Base-by-base conservation (phyloP, 2,888 invertebrate species). In the Glyphotaelius pellucidus region DNA sequence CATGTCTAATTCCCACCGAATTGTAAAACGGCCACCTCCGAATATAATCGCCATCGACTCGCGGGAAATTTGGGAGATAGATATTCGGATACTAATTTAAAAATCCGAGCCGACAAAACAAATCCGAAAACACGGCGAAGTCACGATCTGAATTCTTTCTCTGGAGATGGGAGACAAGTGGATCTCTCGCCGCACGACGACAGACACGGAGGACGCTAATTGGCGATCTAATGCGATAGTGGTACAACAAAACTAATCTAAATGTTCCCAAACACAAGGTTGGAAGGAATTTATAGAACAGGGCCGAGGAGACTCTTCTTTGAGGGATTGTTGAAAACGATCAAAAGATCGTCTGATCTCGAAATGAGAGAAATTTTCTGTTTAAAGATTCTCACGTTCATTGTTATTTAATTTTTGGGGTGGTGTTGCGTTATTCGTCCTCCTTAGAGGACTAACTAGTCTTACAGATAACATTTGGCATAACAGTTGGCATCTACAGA, bases 131-230 rank as follows among this genome's bases (percentile, higher is more conserved):
- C 80, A 89, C 80, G 19, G 88, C 14, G 25, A 12, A 80, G 89
- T 80, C 89, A 38, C 89, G 80, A 89, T 89, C 42, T 38, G 89
- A 89, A 80, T 89, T 89, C 89, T 89, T 80, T 80, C 80, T 9
- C 89, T 89, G 89, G 89, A 89, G 15, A 89, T 42, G 89, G 32
- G 88, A 89, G 80, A 80, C 80, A 80, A 80, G 80, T 35, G 80
- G 80, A 89, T 32, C 30, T 80, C 90, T 91, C 84, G 83, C 5
- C 30, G 80, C 32, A 90, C 91, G 93, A 92, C 91, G 93, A 93
- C 89, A 90, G 93, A 93, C 88, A 35, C 67, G 86, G 67, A 38
- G 35, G 90, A 91, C 86, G 88, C 93, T 93, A 93, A 93, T 93
- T 93, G 92, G 91, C 79, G 93, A 91, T 93, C 92, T 92, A 91